phyloP scores from a whole-genome alignment of 2,797 vertebrate species.

The Threskiornis aethiopicus region DNA sequence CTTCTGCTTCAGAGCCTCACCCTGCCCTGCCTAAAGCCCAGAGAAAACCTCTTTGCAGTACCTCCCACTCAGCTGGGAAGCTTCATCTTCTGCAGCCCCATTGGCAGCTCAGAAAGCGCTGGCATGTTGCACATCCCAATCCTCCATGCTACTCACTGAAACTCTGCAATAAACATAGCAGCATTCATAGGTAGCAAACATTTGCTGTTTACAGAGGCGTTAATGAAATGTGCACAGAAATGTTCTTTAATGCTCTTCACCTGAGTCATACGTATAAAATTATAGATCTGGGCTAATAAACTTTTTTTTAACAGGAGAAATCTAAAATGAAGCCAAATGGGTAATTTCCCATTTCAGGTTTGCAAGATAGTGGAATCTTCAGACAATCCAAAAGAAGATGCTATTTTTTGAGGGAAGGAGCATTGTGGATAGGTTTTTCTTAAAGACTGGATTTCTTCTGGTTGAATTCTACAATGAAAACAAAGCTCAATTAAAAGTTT shows the following conservation, averaged over 20 bases:
- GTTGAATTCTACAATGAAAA: background rate
- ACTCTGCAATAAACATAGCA: background rate
- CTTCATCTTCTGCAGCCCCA: background rate
- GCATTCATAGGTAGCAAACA: background rate
- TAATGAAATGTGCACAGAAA: background rate
- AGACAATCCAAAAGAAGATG: background rate
- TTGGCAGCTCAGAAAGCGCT: background rate
- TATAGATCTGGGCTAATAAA: background rate
- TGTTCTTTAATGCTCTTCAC: background rate
- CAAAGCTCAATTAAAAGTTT: background rate
- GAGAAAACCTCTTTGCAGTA: background rate
- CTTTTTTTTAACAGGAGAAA: background rate
- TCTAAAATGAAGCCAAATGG: background rate
- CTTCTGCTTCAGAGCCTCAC: background rate
- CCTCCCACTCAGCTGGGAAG: background rate
- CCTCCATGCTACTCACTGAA: background rate
- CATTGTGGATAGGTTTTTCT: background rate
- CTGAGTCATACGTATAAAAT: background rate
- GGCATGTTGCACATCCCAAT: background rate
- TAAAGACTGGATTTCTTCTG: background rate
- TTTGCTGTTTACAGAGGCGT: background rate
- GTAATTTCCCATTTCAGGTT: background rate
- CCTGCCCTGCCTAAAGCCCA: background rate
- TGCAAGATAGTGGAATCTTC: background rate
- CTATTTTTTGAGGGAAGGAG: background rate